phyloP scores from a whole-genome alignment of 2,888 invertebrate genomes.

The Tenodera sinensis region DNA sequence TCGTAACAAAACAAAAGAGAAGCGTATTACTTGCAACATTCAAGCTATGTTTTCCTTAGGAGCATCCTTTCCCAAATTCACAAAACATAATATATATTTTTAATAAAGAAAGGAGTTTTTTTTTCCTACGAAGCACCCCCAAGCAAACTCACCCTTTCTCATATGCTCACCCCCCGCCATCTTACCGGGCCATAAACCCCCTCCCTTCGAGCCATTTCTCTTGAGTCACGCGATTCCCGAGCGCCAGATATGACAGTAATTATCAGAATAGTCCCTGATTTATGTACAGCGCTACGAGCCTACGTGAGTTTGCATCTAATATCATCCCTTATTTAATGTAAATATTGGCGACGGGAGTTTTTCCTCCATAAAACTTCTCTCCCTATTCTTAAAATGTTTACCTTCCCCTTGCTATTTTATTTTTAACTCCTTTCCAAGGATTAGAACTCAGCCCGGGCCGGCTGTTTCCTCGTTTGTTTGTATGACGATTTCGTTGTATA shows the following conservation, averaged over 20 bases:
- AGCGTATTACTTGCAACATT: too few species aligned
- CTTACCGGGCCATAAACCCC: slow-evolving; percentile 12
- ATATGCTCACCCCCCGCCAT: slow-evolving; percentile 4
- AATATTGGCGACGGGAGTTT: not conserved
- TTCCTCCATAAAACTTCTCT: not conserved
- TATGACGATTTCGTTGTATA: slow-evolving; percentile 5
- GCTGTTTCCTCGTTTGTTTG: not conserved
- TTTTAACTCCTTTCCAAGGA: not conserved
- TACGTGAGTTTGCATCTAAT: slow-evolving; percentile 25
- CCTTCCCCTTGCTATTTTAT: not conserved
- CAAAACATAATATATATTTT: slow-evolving; percentile 28
- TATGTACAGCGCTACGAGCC: slow-evolving; percentile 17
- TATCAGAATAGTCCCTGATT: slow-evolving; percentile 26
- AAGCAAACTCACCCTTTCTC: not conserved
- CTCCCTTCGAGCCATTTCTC: not conserved
- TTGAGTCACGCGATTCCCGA: slow-evolving; percentile 12
- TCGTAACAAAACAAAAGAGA: too few species aligned
- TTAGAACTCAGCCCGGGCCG: not conserved
- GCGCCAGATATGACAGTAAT: slow-evolving; percentile 26
- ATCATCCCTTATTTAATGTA: not conserved
- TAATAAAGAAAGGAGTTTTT: not conserved
- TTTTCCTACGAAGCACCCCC: not conserved
- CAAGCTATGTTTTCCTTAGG: not conserved
- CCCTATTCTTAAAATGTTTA: not conserved
- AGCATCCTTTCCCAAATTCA: not conserved